Evolutionary conservation across 2,888 invertebrate species (phyloP), one percentile per base, ranked within the genome.

Genomic region (Meiosimyza platycephala): DNA sequence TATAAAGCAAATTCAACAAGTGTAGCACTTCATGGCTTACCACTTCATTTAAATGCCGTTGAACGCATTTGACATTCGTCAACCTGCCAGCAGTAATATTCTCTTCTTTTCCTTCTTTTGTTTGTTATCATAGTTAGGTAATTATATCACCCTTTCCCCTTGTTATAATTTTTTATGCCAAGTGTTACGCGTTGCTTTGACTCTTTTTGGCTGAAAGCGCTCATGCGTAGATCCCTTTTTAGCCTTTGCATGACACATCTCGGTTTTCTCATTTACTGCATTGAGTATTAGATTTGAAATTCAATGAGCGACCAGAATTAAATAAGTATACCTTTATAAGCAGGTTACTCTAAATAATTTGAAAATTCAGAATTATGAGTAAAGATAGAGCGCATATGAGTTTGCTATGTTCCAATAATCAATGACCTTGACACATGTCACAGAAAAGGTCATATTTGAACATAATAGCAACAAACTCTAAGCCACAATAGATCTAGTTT

Each of bases 211-310:
- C 52, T 66, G 11, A 59, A 72, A 63, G 72, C 74, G 72, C 75
- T 78, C 77, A 78, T 74, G 78, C 78, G 78, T 75, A 78, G 73
- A 78, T 78, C 78, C 77, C 65, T 33, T 40, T 67, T 47, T 22
- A 28, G 52, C 52, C 33, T 22, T 22, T 2, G 9, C 52, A 66
- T 54, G 33, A 66, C 65, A 52, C 65, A 33, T 54, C 65, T 11
- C 47, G 16, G 6, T 57, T 28, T 15, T 57, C 5, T 57, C 15
- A 57, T 28, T 57, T 13, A 40, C 40, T 40, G 40, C 40, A 40
- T 9, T 40, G 40, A 7, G 40, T 40, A 40, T 40, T 40, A 40
- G 40, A 40, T 9, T 40, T 40, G 1, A 40, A 40, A 40, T 40
- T 40, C 40, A 40, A 40, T 40, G 40, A 40, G 40, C 40, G 40